phyloP scores from a whole-genome alignment of 2,113 vertebrate species.

The Cavia aperea region DNA sequence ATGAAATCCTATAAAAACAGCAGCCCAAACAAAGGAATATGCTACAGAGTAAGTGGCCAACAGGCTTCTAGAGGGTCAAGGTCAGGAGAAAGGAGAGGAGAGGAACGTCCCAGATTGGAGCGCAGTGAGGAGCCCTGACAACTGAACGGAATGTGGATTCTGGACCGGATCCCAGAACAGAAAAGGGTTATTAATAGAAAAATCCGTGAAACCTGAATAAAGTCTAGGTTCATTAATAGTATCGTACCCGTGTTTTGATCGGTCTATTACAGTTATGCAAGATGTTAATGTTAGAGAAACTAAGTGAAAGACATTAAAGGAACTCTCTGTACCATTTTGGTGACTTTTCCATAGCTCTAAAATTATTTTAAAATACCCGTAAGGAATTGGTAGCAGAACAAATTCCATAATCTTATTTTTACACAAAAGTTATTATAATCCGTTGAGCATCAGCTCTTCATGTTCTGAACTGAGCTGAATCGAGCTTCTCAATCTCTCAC shows the following conservation, averaged over 20 bases:
- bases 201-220: background rate
- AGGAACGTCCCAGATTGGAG: background rate
- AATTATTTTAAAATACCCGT: slow-evolving; percentile 17
- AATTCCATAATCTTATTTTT: background rate
- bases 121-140: background rate
- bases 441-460: background rate
- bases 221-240: background rate
- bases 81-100: background rate
- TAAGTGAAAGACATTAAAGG: background rate
- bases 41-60: background rate
- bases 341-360: slow-evolving; percentile 20
- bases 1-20: background rate
- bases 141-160: background rate
- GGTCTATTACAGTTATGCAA: background rate
- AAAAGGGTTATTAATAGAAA: background rate
- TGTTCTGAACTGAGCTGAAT: background rate
- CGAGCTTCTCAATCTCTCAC: background rate
- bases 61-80: background rate
- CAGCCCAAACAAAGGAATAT: background rate
- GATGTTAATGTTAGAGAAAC: background rate
- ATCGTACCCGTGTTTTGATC: background rate
- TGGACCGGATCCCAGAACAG: background rate
- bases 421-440: background rate
- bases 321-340: background rate
- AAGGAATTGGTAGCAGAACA: background rate